Conservation (phyloP, 1,140 invertebrate genomes). For the Aphelenchoides fujianensis region DNA sequence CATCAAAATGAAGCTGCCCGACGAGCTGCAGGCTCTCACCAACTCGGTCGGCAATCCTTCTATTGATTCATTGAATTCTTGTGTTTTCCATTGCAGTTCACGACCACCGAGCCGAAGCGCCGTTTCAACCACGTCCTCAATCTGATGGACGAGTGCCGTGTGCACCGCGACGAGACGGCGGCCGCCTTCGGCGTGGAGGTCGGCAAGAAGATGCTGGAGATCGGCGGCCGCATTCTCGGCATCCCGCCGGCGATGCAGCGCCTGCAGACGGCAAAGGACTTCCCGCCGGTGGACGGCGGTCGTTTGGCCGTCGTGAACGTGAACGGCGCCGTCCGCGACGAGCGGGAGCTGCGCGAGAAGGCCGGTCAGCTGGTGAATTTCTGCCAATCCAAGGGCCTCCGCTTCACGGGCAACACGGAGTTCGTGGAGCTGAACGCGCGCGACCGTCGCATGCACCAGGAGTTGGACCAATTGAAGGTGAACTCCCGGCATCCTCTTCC, state of each 20-base stretch:
- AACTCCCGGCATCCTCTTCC: too few species aligned
- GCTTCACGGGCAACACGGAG: background rate
- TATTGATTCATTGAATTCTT: background rate
- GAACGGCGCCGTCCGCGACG: background rate
- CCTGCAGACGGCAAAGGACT: background rate
- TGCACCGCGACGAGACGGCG: conserved; percentile 10
- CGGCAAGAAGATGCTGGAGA: conserved; percentile 19
- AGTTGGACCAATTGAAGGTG: background rate
- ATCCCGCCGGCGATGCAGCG: background rate
- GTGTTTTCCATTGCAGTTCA: background rate
- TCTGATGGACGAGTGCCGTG: background rate
- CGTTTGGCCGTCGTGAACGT: conserved; percentile 1
- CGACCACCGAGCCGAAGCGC: conserved; percentile 2
- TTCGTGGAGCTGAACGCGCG: background rate
- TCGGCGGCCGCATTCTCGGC: conserved; percentile 12
- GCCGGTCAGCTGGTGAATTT: background rate
- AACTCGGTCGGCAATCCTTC: background rate
- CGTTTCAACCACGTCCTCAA: conserved; percentile 14
- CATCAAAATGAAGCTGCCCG: conserved; percentile 11
- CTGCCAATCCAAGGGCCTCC: background rate
- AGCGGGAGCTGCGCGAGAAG: background rate
- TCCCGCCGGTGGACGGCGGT: background rate
- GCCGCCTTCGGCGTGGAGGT: conserved; percentile 14
- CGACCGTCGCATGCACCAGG: background rate
- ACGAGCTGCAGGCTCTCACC: conserved; percentile 17